Base-by-base conservation (phyloP, 2,113 vertebrate species). In the Psettodes erumei region DNA sequence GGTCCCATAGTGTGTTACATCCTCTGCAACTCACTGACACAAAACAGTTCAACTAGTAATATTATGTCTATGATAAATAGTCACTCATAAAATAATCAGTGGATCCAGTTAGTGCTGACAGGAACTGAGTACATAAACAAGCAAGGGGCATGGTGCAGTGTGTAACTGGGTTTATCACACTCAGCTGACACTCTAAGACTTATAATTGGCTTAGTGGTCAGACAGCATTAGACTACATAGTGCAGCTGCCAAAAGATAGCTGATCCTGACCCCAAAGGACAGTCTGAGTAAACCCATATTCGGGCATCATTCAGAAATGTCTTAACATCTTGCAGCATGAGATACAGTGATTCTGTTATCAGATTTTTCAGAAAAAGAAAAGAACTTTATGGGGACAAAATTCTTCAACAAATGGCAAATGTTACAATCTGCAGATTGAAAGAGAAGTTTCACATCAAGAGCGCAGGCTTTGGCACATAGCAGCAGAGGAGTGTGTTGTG, bases 191-290 rank as follows among this genome's bases (percentile, higher is more conserved):
- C 53, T 61, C 53, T 64, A 63, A 72, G 59, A 71, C 81, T 54
- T 78, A 51, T 92, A 92, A 92, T 90, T 89, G 88, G 82, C 85
- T 93, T 89, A 91, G 64, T 55, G 47, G 68, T 53, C 71, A 76
- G 77, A 77, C 66, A 54, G 77, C 13, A 70, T 81, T 80, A 80
- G 70, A 67, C 43, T 25, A 16, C 35, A 35, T 9, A 12, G 61
- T 67, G 33, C 72, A 75, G 54, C 69, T 83, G 75, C 74, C 64
- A 66, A 73, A 32, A 76, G 75, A 71, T 21, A 18, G 28, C 64
- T 69, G 67, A 79, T 73, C 75, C 70, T 78, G 71, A 85, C 55
- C 83, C 40, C 25, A 42, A 4, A 71, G 61, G 58, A 61, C 62
- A 51, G 45, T 53, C 55, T 66, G 51, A 32, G 56, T 28, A 7